Percentiles rank a stretch among this genome's conserved stretches.
Conservation (phyloP, 2,797 vertebrate species). For the Sebastes oblongus region DNA sequence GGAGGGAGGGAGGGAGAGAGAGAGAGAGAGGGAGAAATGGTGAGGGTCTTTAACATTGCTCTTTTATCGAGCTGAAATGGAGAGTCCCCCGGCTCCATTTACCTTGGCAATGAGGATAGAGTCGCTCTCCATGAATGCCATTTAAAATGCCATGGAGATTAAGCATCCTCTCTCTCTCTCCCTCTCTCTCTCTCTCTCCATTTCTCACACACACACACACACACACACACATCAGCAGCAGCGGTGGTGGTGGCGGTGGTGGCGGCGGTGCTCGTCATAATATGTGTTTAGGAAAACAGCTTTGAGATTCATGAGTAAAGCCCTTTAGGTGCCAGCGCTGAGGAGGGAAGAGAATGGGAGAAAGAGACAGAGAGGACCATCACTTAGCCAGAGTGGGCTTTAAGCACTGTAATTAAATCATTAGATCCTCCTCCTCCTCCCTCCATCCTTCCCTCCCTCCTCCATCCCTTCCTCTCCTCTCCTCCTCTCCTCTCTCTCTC, state of each 20-base stretch:
- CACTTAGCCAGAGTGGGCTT: constrained; percentile 93
- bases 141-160: constrained; percentile 86
- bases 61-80: constrained; percentile 96
- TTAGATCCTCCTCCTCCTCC: constrained; percentile 88
- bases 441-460: constrained; percentile 16
- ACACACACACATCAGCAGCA: constrained; percentile 16
- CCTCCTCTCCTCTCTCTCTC: constrained; percentile 18
- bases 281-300: constrained; percentile 97
- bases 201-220: constrained; percentile 64
- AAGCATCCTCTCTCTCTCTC: constrained; percentile 73
- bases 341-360: constrained; percentile 59
- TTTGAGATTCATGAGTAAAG: constrained; percentile 91
- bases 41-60: constrained; percentile 87
- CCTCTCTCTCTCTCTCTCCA: constrained; percentile 58
- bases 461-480: constrained; percentile 42
- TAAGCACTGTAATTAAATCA: constrained; percentile 99
- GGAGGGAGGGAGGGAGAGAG: constrained; percentile 12
- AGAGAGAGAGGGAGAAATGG: constrained; percentile 39
- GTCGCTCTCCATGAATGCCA: constrained; percentile 96
- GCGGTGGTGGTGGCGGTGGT: constrained; percentile 15
- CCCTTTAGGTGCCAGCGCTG: constrained; percentile 71
- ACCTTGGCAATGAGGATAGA: constrained; percentile 98
- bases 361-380: constrained; percentile 71
- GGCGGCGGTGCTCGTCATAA: constrained; percentile 89
- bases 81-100: constrained; percentile 98